Evolutionary conservation across 1,140 invertebrate species (phyloP), one percentile per base, ranked within the genome.

Genomic region (Limonius californicus): DNA sequence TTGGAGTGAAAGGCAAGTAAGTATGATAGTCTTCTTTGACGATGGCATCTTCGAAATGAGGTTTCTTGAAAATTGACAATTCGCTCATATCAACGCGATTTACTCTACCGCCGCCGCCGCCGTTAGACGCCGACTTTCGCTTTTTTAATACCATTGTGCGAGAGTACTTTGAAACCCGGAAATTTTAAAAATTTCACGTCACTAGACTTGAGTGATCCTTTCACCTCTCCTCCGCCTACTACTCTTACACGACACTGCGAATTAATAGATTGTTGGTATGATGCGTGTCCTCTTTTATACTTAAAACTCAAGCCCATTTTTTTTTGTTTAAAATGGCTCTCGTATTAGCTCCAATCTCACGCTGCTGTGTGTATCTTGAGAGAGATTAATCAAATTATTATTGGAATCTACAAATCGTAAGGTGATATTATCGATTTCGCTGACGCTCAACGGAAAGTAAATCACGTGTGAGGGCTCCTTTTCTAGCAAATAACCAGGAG

Each of bases 321-420:
- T 45, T 15, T 45, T 45, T 45, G 12, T n/a, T n/a, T n/a, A n/a
- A n/a, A n/a, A n/a, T n/a, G n/a, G n/a, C n/a, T n/a, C n/a, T n/a
- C n/a, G n/a, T n/a, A n/a, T n/a, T n/a, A 45, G 16, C 15, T 45
- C 43, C 43, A 45, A 45, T 45, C 43, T 45, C 4, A 45, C n/a
- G 12, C n/a, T 45, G n/a, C 6, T 7, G n/a, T n/a, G 4, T n/a
- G n/a, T n/a, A 4, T 45, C 43, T 45, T 45, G 12, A 45, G 6
- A 6, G 15, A 45, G 15, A 14, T 45, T 18, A 7, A 45, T 45
- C 7, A 45, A n/a, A 15, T 45, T 3, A 45, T 14, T 14, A 7
- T 45, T 7, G 6, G 6, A 14, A n/a, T n/a, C 16, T 8, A 18
- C 16, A 6, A 45, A 45, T 7, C n/a, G 12, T 45, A 45, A 15